Evolutionary conservation across 2,888 invertebrate genomes (phyloP), one percentile per base, ranked within the genome.

Genomic region (Nymphalis c-album): DNA sequence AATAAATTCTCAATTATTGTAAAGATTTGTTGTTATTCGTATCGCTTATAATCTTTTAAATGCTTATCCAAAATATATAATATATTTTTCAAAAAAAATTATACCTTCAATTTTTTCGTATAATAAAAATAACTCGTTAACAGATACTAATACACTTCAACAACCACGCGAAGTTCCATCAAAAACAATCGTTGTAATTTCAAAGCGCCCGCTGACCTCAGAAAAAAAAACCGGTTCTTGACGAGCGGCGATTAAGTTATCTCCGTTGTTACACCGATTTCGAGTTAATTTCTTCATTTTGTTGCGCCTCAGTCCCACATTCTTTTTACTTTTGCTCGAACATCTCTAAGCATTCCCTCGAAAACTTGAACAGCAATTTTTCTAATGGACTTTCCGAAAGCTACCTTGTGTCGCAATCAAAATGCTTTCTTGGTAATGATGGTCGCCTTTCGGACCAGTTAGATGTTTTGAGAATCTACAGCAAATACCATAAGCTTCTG

Each of bases 251-350:
- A 88, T 88, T 88, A 88, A 88, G 87, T 83, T 86, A 89, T 88
- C 88, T 78, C 83, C 81, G 81, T 86, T 83, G 85, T 88, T 87
- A 85, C 84, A 89, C 85, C 85, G 85, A 88, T 88, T 88, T 82
- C 79, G 81, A 83, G 84, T 88, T 88, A 89, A 89, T 89, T 88
- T 89, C 88, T 88, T 88, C 88, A 88, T 89, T 88, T 86, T 87
- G 85, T 86, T 83, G 79, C 80, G 78, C 76, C 81, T 78, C 79
- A 72, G 74, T 73, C 73, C 74, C 72, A 75, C 75, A 77, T 80
- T 80, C 77, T 78, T 79, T 77, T 78, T 75, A 73, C 74, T 75
- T 79, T 79, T 76, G 51, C 65, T 68, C 63, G 68, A 71, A 72
- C 71, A 75, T 73, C 74, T 61, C 61, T 65, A 61, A 68, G 73